Conservation (phyloP, 2,888 invertebrate species). For the Drosophila vallismaia region DNA sequence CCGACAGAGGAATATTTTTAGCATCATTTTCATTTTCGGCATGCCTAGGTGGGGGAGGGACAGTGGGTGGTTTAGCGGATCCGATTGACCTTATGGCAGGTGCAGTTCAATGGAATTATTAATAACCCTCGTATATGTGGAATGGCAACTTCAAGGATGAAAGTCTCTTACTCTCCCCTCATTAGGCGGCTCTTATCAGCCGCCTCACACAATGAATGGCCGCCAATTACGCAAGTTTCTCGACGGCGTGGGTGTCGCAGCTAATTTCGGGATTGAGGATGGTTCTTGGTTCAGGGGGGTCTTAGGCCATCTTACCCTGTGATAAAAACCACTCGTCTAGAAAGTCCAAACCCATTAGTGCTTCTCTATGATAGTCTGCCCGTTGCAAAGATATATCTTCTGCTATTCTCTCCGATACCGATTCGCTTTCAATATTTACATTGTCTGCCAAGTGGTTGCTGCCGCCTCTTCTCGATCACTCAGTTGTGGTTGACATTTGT, state of each 20-base stretch:
- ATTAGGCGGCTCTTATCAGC: conserved; percentile 30
- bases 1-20: conserved; percentile 73
- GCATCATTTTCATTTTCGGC: conserved; percentile 46
- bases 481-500: conserved; percentile 59
- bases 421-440: conserved; percentile 46
- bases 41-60: conserved; percentile 9
- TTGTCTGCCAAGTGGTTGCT: conserved; percentile 38
- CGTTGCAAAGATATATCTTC: conserved; percentile 29
- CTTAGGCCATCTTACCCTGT: conserved; percentile 79
- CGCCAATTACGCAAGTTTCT: conserved; percentile 69
- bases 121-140: conserved; percentile 26
- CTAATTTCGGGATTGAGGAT: conserved; percentile 27
- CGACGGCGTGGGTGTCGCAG: conserved; percentile 30
- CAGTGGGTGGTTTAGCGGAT: conserved; percentile 19
- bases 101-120: conserved; percentile 75
- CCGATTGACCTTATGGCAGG: conserved; percentile 70
- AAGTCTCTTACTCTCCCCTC: conserved; percentile 17
- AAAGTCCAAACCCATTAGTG: conserved; percentile 81
- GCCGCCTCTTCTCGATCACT: conserved; percentile 32
- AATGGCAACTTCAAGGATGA: conserved; percentile 37
- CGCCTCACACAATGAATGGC: conserved; percentile 40
- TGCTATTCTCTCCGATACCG: conserved; percentile 28
- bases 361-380: conserved; percentile 33
- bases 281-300: background rate
- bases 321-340: conserved; percentile 83